phyloP scores from a whole-genome alignment of 2,888 invertebrate species.

The Eumerus sabulonum region DNA sequence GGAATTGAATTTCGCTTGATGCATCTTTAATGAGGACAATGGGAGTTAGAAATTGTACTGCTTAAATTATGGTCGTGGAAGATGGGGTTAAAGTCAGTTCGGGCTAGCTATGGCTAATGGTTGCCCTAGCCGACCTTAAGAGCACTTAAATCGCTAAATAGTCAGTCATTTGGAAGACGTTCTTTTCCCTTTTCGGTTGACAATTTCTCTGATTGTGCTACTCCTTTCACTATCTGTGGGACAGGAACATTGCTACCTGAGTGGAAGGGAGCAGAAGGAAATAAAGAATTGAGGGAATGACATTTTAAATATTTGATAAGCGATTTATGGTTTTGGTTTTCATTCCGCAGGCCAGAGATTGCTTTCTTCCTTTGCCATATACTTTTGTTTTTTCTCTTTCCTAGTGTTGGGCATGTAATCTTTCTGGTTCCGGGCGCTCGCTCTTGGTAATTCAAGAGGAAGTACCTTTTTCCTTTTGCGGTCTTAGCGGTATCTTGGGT shows the following conservation, averaged over 20 bases:
- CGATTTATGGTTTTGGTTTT: conserved; percentile 58
- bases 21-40: conserved; percentile 68
- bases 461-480: conserved; percentile 6
- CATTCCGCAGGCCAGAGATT: conserved; percentile 22
- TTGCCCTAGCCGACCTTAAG: conserved; percentile 5
- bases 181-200: conserved; percentile 59
- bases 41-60: conserved; percentile 1
- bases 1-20: conserved; percentile 66
- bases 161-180: conserved; percentile 65
- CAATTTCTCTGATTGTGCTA: conserved; percentile 41
- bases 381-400: conserved; percentile 7
- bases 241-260: too few relatives aligned
- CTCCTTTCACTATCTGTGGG: too few relatives aligned
- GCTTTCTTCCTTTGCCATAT: conserved; percentile 5
- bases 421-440: conserved; percentile 34
- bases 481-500: background rate
- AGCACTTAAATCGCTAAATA: conserved; percentile 66
- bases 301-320: conserved; percentile 68
- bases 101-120: background rate
- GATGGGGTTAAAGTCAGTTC: background rate
- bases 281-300: conserved; percentile 49
- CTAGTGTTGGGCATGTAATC: conserved; percentile 8
- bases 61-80: too few relatives aligned
- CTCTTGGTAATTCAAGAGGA: conserved; percentile 51
- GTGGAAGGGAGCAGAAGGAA: conserved; percentile 13